Conservation (phyloP, 92 coral and sea anemone genomes). For the Palythoa caribaeorum region DNA sequence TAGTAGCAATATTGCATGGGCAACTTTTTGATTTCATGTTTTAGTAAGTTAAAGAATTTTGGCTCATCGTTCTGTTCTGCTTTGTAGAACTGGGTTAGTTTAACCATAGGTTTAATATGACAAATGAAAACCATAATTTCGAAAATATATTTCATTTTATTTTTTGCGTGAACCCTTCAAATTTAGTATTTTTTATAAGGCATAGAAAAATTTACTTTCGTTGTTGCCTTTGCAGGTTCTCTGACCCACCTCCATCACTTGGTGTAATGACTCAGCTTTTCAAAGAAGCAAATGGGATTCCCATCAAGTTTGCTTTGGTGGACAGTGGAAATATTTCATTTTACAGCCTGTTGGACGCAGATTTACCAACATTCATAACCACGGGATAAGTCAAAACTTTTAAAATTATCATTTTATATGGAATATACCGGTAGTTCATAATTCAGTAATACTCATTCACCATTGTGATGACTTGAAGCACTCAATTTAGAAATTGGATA, state of each 20-base stretch:
- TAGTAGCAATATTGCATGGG: no score
- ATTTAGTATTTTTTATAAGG: neutral
- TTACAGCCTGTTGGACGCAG: conserved; percentile 84
- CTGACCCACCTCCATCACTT: conserved; percentile 81
- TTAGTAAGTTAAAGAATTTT: no score
- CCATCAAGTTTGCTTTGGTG: conserved; percentile 88
- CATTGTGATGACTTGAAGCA: no score
- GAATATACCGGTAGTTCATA: no score
- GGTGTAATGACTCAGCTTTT: conserved; percentile 68
- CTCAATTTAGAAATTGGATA: no score
- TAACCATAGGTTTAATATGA: no score
- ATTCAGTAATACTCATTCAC: no score
- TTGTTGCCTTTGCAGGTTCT: conserved; percentile 68
- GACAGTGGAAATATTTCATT: conserved; percentile 85
- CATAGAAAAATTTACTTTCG: neutral
- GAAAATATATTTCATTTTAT: neutral
- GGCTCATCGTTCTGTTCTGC: no score
- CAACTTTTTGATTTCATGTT: no score
- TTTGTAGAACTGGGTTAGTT: no score
- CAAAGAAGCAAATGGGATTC: conserved; percentile 74
- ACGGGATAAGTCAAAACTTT: conserved; percentile 6
- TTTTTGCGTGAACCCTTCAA: neutral
- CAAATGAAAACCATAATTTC: no score
- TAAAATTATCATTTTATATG: no score
- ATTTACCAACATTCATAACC: conserved; percentile 75